Evolutionary conservation across 2,113 vertebrate genomes (phyloP), one percentile per base, ranked within the genome.

Genomic region (Pygoscelis antarcticus): DNA sequence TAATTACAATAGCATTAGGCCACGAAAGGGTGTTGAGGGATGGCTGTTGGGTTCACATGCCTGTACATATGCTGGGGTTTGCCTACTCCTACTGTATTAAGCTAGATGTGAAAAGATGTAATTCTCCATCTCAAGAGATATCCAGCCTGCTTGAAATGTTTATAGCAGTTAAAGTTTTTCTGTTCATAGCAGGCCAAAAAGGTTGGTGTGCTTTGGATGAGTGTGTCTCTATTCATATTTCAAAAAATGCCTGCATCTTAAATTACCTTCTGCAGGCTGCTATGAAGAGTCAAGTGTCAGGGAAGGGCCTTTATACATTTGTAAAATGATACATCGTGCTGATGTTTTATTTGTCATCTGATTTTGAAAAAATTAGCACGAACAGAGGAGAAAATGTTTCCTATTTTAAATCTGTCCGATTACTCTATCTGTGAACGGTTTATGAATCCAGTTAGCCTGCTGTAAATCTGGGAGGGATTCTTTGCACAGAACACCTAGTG

Each of bases 381-480:
- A 88, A 64, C 13, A 55, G 36, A 75, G 25, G 17, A 83, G 34
- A 83, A 80, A 91, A 88, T 57, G 4, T 95, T 96, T 93, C 60
- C 64, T 96, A 47, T 90, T 96, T 95, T 91, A 92, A 83, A 92
- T 78, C 65, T 78, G 64, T 87, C 54, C 15, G 4, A 82, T 89
- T 94, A 68, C 65, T 75, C 1, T 90, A 26, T 87, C 83, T 91
- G 54, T 92, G 90, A 90, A 54, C 25, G 77, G 46, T 66, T 90
- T 74, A 88, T 95, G 7, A 90, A 80, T 94, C 87, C 82, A 94
- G 58, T 94, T 96, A 93, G 92, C 87, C 34, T 58, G 49, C 66
- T 76, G 27, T 77, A 93, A 83, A 91, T 85, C 70, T 94, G 71
- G 70, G 87, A 95, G 71, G 58, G 42, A 93, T 93, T 85, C 29